phyloP scores from a whole-genome alignment of 2,113 vertebrate genomes.

The Caloenas nicobarica region DNA sequence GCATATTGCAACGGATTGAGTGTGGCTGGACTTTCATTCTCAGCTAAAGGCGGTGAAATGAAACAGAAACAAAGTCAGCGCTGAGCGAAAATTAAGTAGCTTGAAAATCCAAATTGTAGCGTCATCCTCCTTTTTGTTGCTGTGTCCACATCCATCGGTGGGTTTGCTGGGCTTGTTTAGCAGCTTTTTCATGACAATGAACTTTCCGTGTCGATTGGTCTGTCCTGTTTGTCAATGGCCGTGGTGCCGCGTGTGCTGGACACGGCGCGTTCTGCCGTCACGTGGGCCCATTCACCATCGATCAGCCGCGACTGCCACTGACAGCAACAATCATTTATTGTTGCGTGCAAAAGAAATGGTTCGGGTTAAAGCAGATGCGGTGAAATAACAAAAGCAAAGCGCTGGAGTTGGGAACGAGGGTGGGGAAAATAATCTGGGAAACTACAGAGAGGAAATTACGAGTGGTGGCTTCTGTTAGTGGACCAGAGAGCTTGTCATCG shows the following conservation, averaged over 20 bases:
- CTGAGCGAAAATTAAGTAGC: background rate
- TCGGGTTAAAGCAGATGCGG: background rate
- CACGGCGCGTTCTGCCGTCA: background rate
- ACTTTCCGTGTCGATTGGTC: background rate
- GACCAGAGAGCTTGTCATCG: rapidly evolving
- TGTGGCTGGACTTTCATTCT: background rate
- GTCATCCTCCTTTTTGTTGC: rapidly evolving
- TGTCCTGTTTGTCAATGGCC: background rate
- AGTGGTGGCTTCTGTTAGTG: rapidly evolving
- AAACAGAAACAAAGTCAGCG: background rate
- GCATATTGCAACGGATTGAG: background rate
- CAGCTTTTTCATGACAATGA: rapidly evolving
- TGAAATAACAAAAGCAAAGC: background rate
- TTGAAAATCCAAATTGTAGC: rapidly evolving
- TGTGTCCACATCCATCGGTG: rapidly evolving
- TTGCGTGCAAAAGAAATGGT: background rate
- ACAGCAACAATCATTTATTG: background rate
- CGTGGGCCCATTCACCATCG: background rate
- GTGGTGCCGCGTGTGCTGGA: background rate
- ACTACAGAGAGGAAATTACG: rapidly evolving
- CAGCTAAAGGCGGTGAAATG: background rate
- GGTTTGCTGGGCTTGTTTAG: background rate
- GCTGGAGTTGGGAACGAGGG: rapidly evolving
- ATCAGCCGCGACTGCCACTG: background rate
- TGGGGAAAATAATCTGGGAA: background rate